phyloP scores from a whole-genome alignment of 2,797 vertebrate genomes.

The Cryptoprocta ferox region DNA sequence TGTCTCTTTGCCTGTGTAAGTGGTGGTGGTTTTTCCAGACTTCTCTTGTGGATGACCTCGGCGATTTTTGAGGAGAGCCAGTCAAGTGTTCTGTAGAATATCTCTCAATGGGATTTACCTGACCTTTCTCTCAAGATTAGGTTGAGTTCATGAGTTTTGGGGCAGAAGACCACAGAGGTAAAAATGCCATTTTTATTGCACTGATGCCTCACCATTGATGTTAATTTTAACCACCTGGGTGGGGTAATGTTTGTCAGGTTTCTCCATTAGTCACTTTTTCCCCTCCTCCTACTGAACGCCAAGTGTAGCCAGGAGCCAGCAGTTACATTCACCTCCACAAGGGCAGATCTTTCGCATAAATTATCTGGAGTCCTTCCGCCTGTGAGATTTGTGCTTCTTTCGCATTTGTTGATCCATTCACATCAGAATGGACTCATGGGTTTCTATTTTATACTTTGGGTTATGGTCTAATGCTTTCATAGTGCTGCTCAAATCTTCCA shows the following conservation, averaged over 20 bases:
- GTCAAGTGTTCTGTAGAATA: not conserved
- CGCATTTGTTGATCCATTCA: not conserved
- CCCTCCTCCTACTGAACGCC: not conserved
- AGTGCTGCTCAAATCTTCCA: not conserved
- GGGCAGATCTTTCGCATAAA: not conserved
- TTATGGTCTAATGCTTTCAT: not conserved
- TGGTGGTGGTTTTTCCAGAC: not conserved
- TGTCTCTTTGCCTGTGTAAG: not conserved
- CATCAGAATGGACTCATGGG: not conserved
- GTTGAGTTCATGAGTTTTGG: not conserved
- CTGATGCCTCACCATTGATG: not conserved
- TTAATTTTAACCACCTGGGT: too few relatives aligned
- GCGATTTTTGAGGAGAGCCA: not conserved
- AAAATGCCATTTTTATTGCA: not conserved
- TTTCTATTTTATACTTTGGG: not conserved
- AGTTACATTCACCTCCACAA: not conserved
- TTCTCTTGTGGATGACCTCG: not conserved
- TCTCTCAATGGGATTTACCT: not conserved
- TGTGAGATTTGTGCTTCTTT: not conserved
- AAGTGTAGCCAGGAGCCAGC: accelerated
- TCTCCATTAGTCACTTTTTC: accelerated
- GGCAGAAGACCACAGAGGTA: not conserved
- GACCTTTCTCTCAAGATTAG: not conserved
- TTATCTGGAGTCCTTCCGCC: not conserved
- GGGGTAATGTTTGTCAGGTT: not conserved